phyloP scores from a whole-genome alignment of 1,140 invertebrate genomes.

The Drosophila littoralis region DNA sequence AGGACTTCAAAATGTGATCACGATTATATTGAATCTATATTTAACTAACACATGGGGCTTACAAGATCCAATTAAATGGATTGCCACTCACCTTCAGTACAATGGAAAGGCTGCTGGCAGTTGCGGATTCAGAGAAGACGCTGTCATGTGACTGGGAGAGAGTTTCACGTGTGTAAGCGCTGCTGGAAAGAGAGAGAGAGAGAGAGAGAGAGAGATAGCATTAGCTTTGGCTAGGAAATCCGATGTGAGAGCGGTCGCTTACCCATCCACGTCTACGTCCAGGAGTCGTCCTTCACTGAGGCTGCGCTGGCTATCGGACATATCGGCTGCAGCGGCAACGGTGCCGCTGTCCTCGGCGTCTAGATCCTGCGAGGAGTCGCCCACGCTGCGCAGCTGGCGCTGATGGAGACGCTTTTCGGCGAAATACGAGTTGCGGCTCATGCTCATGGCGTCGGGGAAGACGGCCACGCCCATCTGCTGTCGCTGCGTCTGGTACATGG shows the following conservation, averaged over 20 bases:
- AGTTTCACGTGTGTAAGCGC: slow-evolving; percentile 74
- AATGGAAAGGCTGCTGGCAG: slow-evolving; percentile 82
- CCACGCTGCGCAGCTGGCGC: slow-evolving; percentile 70
- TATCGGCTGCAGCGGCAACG: slow-evolving; percentile 53
- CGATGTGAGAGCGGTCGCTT: slow-evolving; percentile 4
- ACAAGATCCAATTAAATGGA: not conserved
- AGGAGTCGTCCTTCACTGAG: slow-evolving; percentile 80
- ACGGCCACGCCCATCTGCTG: slow-evolving; percentile 74
- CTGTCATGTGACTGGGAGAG: slow-evolving; percentile 83
- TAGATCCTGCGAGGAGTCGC: slow-evolving; percentile 77
- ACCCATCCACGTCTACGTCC: slow-evolving; percentile 79
- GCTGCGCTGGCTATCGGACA: slow-evolving; percentile 81
- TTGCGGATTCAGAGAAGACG: slow-evolving; percentile 84
- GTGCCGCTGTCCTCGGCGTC: slow-evolving; percentile 37
- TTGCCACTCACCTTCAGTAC: slow-evolving; percentile 73
- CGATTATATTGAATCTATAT: not conserved
- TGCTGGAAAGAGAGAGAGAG: slow-evolving; percentile 24
- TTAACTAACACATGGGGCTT: not conserved
- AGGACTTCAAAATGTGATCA: too few relatives aligned
- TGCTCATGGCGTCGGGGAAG: slow-evolving; percentile 60
- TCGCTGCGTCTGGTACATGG: slow-evolving; percentile 66
- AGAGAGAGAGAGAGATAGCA: not conserved
- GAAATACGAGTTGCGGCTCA: slow-evolving; percentile 68
- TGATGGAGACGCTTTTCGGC: slow-evolving; percentile 50
- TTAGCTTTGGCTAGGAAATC: not conserved